phyloP scores from a whole-genome alignment of 2,888 invertebrate species.

The Acheta domesticus region DNA sequence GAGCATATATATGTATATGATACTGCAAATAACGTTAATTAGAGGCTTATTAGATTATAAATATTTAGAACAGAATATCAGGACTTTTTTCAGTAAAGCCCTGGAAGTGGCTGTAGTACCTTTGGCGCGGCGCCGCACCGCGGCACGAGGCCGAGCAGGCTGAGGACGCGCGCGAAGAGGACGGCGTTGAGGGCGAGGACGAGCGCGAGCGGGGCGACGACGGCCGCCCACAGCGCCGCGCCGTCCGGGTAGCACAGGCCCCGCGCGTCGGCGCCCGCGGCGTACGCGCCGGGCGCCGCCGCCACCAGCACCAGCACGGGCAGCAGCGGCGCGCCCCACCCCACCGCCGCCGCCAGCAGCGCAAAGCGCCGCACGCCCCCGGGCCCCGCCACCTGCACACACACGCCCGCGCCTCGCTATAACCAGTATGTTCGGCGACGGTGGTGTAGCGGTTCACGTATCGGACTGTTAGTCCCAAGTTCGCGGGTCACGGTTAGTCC shows the following conservation, averaged over 20 bases:
- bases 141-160: conserved; percentile 51
- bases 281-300: conserved; percentile 51
- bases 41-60: too few species aligned
- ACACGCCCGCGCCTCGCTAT: too few species aligned
- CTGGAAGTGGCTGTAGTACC: too few species aligned
- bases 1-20: too few species aligned
- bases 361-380: background rate
- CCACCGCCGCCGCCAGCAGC: conserved; percentile 57
- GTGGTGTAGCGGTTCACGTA: too few species aligned
- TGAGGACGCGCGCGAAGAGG: conserved; percentile 56
- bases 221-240: conserved; percentile 50
- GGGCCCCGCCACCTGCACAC: background rate
- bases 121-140: background rate
- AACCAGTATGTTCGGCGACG: too few species aligned
- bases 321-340: conserved; percentile 60
- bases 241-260: conserved; percentile 57
- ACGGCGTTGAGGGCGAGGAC: conserved; percentile 54
- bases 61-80: too few species aligned
- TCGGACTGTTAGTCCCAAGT: too few species aligned
- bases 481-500: too few species aligned
- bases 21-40: too few species aligned
- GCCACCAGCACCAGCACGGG: conserved; percentile 54
- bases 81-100: too few species aligned
- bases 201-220: conserved; percentile 54
- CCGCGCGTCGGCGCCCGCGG: conserved; percentile 43